A percentile compares a stretch with the other conserved stretches of the same genome.
Evolutionary conservation across 2,888 invertebrate species (phyloP).

Genomic region (Drosophila monieri): DNA sequence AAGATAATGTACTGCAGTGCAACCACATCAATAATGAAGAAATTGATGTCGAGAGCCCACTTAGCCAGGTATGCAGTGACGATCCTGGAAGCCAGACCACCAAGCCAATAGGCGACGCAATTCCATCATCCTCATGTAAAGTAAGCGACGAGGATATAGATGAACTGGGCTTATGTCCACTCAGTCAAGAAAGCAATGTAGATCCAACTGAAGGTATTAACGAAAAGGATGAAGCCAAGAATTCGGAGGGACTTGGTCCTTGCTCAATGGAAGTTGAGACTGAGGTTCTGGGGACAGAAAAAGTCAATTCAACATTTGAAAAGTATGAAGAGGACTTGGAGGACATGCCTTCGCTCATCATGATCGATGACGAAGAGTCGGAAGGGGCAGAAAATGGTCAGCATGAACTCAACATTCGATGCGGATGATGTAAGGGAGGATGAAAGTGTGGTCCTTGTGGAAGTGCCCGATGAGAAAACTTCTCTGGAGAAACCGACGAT

Average conservation of each 20-base stretch:
- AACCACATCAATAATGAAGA: neutral
- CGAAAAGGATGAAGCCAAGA: neutral
- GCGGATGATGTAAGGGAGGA: constrained; percentile 19
- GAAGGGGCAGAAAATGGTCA: constrained; percentile 14
- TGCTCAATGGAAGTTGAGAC: neutral
- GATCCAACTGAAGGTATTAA: neutral
- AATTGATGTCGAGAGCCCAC: neutral
- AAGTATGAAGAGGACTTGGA: constrained; percentile 14
- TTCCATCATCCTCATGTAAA: neutral
- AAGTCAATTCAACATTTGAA: neutral
- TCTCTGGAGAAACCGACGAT: constrained; percentile 5
- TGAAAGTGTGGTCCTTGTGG: constrained; percentile 6
- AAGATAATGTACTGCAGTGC: neutral
- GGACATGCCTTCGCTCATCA: constrained; percentile 69
- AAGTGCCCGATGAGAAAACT: constrained; percentile 30
- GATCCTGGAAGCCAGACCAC: neutral
- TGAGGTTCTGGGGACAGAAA: neutral
- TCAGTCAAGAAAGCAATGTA: constrained; percentile 32
- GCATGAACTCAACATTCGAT: constrained; percentile 43
- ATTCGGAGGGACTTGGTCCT: neutral
- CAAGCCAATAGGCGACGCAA: too few species aligned
- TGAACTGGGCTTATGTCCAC: constrained; percentile 66
- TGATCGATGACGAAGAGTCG: constrained; percentile 58
- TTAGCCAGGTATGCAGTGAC: neutral
- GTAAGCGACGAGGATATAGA: constrained; percentile 41